Conservation (phyloP, 2,113 vertebrate species). For the Aepyceros melampus region DNA sequence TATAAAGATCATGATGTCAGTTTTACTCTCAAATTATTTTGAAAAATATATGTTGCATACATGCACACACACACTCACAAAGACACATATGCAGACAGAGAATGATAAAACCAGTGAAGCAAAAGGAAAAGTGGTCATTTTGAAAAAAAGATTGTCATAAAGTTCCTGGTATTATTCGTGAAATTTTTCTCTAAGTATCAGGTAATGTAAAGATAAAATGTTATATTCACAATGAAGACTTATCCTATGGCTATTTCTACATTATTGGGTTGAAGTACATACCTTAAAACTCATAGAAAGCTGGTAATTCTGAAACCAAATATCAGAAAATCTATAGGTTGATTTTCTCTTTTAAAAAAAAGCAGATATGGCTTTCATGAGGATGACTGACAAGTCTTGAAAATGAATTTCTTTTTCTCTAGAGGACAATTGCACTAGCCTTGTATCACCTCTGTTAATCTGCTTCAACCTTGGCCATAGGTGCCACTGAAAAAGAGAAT, state of each 20-base stretch:
- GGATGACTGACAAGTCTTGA: conserved; percentile 38
- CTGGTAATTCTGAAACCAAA: conserved; percentile 40
- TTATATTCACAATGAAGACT: neutral
- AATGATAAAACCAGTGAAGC: neutral
- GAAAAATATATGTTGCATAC: neutral
- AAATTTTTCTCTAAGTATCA: neutral
- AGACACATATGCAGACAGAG: neutral
- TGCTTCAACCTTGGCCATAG: conserved; percentile 10
- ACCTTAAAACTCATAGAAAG: conserved; percentile 50
- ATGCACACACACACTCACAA: neutral
- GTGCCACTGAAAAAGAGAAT: conserved; percentile 40
- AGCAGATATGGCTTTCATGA: neutral
- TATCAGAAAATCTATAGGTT: neutral
- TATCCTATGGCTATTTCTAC: conserved; percentile 26
- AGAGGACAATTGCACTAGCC: conserved; percentile 4
- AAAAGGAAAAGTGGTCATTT: neutral
- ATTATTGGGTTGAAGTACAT: conserved; percentile 38
- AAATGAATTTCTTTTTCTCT: conserved; percentile 49
- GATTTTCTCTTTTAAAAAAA: neutral
- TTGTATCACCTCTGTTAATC: conserved; percentile 20
- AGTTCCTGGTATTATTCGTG: neutral
- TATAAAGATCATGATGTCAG: neutral
- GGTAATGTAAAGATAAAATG: neutral
- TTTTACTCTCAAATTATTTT: neutral
- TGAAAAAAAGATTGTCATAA: neutral